phyloP scores from a whole-genome alignment of 1,140 invertebrate species.

The Antheraea pernyi region DNA sequence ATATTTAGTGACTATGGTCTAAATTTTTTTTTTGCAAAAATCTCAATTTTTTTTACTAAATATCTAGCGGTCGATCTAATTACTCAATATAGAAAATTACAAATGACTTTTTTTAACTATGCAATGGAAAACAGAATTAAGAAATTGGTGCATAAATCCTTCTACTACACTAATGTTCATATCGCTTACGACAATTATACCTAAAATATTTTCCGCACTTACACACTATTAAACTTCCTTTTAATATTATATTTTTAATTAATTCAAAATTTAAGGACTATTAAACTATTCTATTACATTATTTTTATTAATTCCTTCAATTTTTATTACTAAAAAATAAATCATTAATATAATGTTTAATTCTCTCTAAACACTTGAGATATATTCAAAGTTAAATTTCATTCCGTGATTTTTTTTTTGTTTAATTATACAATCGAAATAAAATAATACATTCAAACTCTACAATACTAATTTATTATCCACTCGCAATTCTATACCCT shows the following conservation, averaged over 20 bases:
- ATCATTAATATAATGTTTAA: not conserved
- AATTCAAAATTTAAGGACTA: too few species aligned
- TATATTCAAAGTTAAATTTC: too few species aligned
- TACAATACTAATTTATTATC: not conserved
- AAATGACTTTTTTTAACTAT: not conserved
- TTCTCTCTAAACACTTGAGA: not conserved
- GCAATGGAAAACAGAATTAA: not conserved
- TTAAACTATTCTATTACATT: too few species aligned
- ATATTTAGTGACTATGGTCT: not conserved
- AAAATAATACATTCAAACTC: not conserved
- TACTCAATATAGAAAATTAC: not conserved
- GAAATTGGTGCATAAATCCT: not conserved
- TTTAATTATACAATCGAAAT: not conserved
- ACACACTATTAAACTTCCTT: too few species aligned
- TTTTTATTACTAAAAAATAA: too few species aligned
- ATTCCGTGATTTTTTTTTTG: too few species aligned
- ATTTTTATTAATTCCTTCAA: too few species aligned
- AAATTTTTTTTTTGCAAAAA: not conserved
- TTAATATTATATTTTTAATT: too few species aligned
- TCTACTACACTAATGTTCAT: not conserved
- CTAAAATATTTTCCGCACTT: too few species aligned
- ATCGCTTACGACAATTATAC: not conserved
- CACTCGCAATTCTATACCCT: not conserved
- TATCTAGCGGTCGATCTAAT: not conserved
- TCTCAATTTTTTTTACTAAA: not conserved